Conservation (phyloP, 2,797 vertebrate genomes). For the Protonibea diacanthus region DNA sequence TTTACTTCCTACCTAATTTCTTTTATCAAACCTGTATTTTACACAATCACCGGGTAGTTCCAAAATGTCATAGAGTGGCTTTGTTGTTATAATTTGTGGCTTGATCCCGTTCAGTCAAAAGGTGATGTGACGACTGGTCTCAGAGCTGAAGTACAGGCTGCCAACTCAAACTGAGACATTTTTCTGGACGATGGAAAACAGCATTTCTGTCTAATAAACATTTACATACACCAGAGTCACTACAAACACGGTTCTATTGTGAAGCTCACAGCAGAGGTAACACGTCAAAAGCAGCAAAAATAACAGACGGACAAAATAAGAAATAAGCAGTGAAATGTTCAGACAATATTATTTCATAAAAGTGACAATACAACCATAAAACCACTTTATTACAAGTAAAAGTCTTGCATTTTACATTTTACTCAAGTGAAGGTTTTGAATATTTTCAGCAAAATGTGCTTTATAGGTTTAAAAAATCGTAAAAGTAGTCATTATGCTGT, state of each 20-base stretch:
- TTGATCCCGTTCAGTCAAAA: conserved; percentile 50
- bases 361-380: not conserved
- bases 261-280: too few relatives aligned
- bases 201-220: conserved; percentile 49
- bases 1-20: conserved; percentile 51
- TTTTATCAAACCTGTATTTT: conserved; percentile 62
- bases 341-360: not conserved
- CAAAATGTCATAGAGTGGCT: conserved; percentile 37
- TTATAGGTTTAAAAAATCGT: too few relatives aligned
- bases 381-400: not conserved
- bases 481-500: not conserved
- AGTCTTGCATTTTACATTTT: not conserved
- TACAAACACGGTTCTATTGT: conserved; percentile 27
- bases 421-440: not conserved
- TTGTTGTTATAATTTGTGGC: conserved; percentile 51
- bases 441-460: not conserved
- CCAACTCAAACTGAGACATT: conserved; percentile 16
- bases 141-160: conserved; percentile 17
- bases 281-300: not conserved
- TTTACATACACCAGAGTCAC: conserved; percentile 42
- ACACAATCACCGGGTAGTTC: conserved; percentile 9
- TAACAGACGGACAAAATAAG: not conserved
- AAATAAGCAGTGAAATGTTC: not conserved
- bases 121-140: conserved; percentile 48
- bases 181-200: conserved; percentile 14